A percentile compares a stretch with the other conserved stretches of the same genome.
Evolutionary conservation across 2,888 invertebrate genomes (phyloP).

Genomic region (Eumerus sabulonum): DNA sequence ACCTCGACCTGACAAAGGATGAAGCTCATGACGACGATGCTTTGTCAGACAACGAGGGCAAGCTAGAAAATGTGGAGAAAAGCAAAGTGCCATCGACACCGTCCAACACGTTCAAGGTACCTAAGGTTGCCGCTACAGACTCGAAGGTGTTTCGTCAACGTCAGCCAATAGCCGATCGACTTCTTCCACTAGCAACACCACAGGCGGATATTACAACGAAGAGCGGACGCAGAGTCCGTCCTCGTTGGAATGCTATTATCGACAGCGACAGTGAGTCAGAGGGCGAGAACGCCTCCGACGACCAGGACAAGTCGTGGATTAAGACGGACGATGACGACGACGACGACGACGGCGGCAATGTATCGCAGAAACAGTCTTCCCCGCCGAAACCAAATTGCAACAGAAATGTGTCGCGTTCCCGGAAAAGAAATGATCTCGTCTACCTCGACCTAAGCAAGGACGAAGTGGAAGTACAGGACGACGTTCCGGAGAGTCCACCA

Average conservation of each 20-base stretch:
- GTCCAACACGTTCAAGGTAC: too few species aligned
- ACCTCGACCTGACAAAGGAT: constrained; percentile 75
- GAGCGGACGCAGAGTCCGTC: constrained; percentile 22
- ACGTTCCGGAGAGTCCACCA: constrained; percentile 69
- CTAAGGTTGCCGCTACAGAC: neutral
- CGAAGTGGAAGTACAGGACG: constrained; percentile 73
- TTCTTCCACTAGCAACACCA: neutral
- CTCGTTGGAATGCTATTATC: constrained; percentile 71
- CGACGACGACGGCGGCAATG: constrained; percentile 49
- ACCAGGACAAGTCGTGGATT: constrained; percentile 70
- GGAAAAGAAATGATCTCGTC: constrained; percentile 70
- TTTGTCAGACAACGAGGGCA: too few species aligned
- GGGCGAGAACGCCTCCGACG: constrained; percentile 72
- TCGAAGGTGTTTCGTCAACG: neutral
- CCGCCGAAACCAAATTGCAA: constrained; percentile 13
- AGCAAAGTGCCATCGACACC: too few species aligned
- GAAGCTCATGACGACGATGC: too few species aligned
- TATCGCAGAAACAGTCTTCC: constrained; percentile 14
- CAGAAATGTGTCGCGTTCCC: neutral
- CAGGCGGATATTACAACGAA: constrained; percentile 10
- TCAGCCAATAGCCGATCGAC: neutral
- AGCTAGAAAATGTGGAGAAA: neutral
- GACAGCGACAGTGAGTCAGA: constrained; percentile 71
- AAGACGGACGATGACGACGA: constrained; percentile 39
- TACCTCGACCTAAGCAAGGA: constrained; percentile 76